phyloP scores from a whole-genome alignment of 2,113 vertebrate genomes.

The Alces alces region DNA sequence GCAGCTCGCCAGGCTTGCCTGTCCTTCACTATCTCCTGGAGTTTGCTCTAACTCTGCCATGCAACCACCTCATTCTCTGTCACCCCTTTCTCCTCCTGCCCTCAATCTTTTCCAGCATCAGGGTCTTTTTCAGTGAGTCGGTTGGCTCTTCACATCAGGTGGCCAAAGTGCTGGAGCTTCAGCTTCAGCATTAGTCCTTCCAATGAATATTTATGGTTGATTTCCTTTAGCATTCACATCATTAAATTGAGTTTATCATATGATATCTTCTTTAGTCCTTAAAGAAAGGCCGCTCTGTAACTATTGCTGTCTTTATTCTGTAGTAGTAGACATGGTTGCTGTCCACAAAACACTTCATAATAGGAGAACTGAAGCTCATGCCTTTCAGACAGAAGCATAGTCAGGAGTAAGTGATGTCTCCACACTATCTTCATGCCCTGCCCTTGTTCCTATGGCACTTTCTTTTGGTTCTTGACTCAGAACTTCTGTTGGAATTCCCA shows the following conservation, averaged over 20 bases:
- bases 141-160: neutral
- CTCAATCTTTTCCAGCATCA: neutral
- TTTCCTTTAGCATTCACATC: neutral
- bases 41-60: neutral
- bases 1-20: neutral
- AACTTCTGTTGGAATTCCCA: neutral
- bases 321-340: neutral
- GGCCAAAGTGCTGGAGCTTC: neutral
- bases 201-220: neutral
- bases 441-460: neutral
- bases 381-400: neutral
- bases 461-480: neutral
- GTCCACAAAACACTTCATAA: neutral
- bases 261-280: neutral
- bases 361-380: neutral
- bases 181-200: neutral
- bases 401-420: neutral
- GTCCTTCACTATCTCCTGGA: neutral
- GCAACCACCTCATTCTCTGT: neutral
- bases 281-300: neutral
- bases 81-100: neutral
- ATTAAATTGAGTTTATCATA: neutral
- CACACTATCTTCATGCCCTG: neutral
- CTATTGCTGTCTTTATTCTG: neutral
- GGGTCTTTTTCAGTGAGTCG: neutral